A percentile compares a stretch with the other conserved stretches of the same genome.
Evolutionary conservation across 2,888 invertebrate species (phyloP).

Genomic region (Andricus curvator): DNA sequence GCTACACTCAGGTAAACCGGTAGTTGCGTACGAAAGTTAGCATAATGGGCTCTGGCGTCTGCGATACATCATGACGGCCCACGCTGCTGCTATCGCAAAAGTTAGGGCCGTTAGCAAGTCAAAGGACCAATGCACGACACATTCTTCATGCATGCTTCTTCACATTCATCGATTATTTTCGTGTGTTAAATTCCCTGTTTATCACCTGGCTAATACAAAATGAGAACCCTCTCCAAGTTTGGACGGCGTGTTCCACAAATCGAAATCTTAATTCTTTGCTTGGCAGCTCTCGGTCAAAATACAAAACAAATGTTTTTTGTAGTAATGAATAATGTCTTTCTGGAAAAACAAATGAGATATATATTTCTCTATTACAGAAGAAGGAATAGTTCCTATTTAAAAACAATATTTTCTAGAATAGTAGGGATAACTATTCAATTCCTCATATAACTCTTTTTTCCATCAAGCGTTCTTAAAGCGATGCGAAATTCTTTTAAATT

Average conservation of each 20-base stretch:
- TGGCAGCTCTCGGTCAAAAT: neutral
- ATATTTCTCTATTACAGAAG: no score
- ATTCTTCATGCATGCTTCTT: constrained; percentile 47
- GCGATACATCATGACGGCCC: constrained; percentile 48
- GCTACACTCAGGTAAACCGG: constrained; percentile 43
- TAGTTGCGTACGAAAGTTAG: constrained; percentile 44
- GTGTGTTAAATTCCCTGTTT: neutral
- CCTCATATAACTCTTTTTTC: no score
- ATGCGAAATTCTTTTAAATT: no score
- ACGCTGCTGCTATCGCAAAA: constrained; percentile 48
- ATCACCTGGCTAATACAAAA: neutral
- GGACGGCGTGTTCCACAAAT: neutral
- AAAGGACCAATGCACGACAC: constrained; percentile 59
- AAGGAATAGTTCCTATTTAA: no score
- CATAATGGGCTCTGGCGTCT: constrained; percentile 2
- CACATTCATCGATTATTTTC: constrained; percentile 45
- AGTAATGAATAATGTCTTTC: neutral
- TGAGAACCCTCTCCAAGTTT: constrained; percentile 1
- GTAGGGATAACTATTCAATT: no score
- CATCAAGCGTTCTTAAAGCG: no score
- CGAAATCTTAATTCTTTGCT: neutral
- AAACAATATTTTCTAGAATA: no score
- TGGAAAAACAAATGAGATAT: neutral
- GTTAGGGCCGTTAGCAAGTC: constrained; percentile 48
- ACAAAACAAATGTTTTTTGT: neutral